These are phyloP conservation scores for Achatina immaculata DNA, from an alignment of 1,140 invertebrate genomes.

Conservation along the genomic window DNA sequence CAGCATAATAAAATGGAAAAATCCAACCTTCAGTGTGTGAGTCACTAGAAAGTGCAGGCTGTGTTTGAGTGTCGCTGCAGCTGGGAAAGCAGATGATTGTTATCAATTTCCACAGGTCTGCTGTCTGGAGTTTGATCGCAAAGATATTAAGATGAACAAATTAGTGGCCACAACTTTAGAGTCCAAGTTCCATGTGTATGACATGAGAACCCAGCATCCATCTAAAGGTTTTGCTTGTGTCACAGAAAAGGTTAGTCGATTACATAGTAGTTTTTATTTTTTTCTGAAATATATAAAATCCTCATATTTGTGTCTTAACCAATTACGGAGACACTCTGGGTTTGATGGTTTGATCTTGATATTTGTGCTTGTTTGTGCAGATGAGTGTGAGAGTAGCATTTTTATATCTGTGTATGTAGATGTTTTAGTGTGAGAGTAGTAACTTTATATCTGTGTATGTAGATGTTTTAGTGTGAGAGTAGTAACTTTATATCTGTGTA, in stretches of 20 bases:
- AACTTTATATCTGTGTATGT: no score
- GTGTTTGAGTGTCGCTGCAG: no score
- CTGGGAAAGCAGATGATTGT: no score
- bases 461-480: no score
- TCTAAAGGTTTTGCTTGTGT: conserved; percentile 87
- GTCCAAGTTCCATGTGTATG: conserved; percentile 90
- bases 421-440: no score
- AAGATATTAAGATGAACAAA: conserved; percentile 96
- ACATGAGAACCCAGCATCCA: conserved; percentile 88
- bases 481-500: no score
- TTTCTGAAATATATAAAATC: background rate
- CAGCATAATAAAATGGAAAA: no score
- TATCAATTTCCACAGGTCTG: conserved; percentile 82
- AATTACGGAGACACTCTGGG: background rate
- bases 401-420: no score
- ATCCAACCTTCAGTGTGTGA: no score
- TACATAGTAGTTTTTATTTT: background rate
- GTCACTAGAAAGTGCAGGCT: no score
- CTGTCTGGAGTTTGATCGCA: conserved; percentile 90
- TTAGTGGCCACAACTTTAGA: conserved; percentile 92
- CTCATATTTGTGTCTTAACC: background rate
- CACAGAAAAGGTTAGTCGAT: conserved; percentile 77
- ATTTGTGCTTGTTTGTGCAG: background rate
- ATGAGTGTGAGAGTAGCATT: no score
- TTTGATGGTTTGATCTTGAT: background rate